A percentile compares a stretch with the other conserved stretches of the same genome.
Conservation (phyloP, 2,888 invertebrate species). For the Pseudococcus viburni region DNA sequence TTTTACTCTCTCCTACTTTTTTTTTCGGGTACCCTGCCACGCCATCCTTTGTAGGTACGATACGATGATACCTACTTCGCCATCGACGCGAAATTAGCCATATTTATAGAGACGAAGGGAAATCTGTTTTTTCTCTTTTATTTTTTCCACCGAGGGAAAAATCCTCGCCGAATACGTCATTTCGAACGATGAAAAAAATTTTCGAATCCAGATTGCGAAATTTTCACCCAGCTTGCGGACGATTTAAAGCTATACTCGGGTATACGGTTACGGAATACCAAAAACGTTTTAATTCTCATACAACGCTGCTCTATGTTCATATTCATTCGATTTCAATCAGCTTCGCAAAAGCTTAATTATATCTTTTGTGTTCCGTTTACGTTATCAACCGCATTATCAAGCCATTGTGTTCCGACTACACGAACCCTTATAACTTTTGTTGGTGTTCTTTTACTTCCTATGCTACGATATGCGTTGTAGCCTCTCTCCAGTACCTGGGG, state of each 20-base stretch:
- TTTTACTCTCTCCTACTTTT: not conserved
- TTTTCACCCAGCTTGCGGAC: not conserved
- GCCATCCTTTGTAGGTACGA: not conserved
- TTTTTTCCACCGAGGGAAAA: not conserved
- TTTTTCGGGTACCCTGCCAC: not conserved
- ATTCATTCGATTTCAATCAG: slow-evolving; percentile 57
- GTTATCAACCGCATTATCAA: slow-evolving; percentile 57
- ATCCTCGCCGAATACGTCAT: not conserved
- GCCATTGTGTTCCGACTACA: slow-evolving; percentile 55
- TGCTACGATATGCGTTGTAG: not conserved
- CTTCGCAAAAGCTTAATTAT: slow-evolving; percentile 54
- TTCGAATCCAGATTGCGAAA: not conserved
- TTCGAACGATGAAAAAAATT: not conserved
- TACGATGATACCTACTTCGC: not conserved
- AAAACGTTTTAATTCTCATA: slow-evolving; percentile 49
- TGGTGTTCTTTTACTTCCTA: slow-evolving; percentile 53
- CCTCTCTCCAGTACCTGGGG: not conserved
- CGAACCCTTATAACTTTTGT: slow-evolving; percentile 57
- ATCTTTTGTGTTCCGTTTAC: slow-evolving; percentile 54
- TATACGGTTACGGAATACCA: slow-evolving; percentile 35
- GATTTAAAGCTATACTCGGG: slow-evolving; percentile 11
- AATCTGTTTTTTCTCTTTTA: no score
- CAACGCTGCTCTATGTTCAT: slow-evolving; percentile 24
- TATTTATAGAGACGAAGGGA: slow-evolving; percentile 15
- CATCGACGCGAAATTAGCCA: slow-evolving; percentile 1